phyloP scores from a whole-genome alignment of 1,140 invertebrate genomes.

The Andricus grossulariae region DNA sequence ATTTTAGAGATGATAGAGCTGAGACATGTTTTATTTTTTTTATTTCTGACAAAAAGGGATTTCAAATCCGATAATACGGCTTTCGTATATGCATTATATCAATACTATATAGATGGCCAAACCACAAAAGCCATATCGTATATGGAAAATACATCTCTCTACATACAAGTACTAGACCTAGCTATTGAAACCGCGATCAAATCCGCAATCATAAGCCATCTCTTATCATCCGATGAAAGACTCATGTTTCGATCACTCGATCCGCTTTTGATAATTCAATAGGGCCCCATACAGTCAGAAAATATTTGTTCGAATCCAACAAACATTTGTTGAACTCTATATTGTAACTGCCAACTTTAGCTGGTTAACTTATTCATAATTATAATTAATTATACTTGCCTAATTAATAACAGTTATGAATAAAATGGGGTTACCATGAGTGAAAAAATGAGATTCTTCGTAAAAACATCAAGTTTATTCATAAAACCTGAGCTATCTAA shows the following conservation, averaged over 20 bases:
- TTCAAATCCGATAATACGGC: neutral
- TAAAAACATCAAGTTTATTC: no score
- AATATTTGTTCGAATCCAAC: no score
- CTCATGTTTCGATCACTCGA: neutral
- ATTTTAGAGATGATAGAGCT: neutral
- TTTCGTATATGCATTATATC: neutral
- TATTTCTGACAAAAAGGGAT: neutral
- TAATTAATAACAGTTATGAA: no score
- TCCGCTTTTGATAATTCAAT: no score
- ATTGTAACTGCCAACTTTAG: no score
- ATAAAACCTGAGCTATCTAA: no score
- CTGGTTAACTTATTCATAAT: no score
- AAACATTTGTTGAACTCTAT: no score
- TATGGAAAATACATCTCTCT: neutral
- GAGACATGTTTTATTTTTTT: neutral
- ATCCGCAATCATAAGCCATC: slow-evolving; percentile 1
- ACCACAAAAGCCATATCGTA: neutral
- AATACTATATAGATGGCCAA: neutral
- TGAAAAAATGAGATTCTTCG: no score
- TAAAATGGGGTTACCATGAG: no score
- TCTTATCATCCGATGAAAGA: slow-evolving; percentile 11
- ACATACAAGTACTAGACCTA: neutral
- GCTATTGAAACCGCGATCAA: neutral
- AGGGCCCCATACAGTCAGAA: no score
- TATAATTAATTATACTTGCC: no score